Conservation (phyloP, 2,888 invertebrate genomes). For the Brachypterus glaber region DNA sequence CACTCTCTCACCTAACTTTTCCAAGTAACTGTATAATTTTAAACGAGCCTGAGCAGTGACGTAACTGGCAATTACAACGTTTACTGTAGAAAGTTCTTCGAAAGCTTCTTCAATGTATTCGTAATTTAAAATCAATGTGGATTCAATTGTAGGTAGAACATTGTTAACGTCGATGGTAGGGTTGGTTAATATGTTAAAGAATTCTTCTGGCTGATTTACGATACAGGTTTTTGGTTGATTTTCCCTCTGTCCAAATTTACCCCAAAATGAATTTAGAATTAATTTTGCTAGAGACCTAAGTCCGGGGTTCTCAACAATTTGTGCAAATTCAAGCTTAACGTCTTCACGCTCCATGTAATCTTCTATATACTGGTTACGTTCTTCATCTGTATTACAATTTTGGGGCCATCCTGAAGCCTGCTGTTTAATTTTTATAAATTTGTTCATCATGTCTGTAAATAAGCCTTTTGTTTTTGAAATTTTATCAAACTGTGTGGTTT, state of each 20-base stretch:
- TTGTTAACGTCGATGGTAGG: too few relatives aligned
- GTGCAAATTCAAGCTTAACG: too few relatives aligned
- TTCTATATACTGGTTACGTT: slow-evolving; percentile 20
- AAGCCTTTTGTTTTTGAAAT: slow-evolving; percentile 23
- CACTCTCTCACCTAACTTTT: slow-evolving; percentile 25
- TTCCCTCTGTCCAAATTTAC: slow-evolving; percentile 17
- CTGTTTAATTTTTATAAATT: slow-evolving; percentile 28
- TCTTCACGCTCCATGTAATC: slow-evolving; percentile 21
- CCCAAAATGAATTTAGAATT: too few relatives aligned
- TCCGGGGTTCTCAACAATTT: too few relatives aligned
- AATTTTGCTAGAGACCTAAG: too few relatives aligned
- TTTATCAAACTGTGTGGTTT: slow-evolving; percentile 22
- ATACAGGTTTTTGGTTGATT: slow-evolving; percentile 17
- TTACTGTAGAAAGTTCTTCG: too few relatives aligned
- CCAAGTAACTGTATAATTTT: slow-evolving; percentile 22
- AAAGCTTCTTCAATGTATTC: too few relatives aligned
- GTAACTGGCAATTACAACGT: slow-evolving; percentile 32
- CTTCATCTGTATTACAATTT: slow-evolving; percentile 17
- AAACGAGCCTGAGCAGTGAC: slow-evolving; percentile 16
- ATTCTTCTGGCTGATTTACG: slow-evolving; percentile 1
- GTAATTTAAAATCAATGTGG: slow-evolving; percentile 22
- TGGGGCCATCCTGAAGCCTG: slow-evolving; percentile 25
- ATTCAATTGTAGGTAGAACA: slow-evolving; percentile 10
- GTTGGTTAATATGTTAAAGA: too few relatives aligned
- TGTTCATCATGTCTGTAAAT: slow-evolving; percentile 30